Evolutionary conservation across 2,888 invertebrate genomes (phyloP).

Genomic region (Aporophyla nigra): DNA sequence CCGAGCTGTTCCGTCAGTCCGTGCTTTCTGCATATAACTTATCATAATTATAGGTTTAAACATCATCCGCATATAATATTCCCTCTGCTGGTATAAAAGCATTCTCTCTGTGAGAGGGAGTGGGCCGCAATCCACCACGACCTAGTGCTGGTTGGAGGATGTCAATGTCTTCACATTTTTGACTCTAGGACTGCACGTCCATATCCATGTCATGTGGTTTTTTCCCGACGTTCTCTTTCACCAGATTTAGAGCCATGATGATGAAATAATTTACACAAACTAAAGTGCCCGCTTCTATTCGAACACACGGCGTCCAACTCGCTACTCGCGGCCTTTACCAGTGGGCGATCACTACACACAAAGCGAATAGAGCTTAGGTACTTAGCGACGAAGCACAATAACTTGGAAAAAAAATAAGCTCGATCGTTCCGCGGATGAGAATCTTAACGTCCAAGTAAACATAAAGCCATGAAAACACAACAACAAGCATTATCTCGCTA

Average conservation of each 20-base stretch:
- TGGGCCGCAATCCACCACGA: neutral
- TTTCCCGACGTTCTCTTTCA: neutral
- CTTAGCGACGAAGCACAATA: neutral
- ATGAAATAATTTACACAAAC: neutral
- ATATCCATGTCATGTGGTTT: too few relatives aligned
- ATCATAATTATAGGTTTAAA: neutral
- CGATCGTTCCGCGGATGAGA: neutral
- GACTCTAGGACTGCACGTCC: neutral
- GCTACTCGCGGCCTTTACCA: neutral
- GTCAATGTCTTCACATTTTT: neutral
- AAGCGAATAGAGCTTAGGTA: neutral
- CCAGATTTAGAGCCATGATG: neutral
- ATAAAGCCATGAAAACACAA: slow-evolving; percentile 73
- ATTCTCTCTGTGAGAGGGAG: neutral
- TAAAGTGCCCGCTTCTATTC: neutral
- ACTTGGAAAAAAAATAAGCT: slow-evolving; percentile 4
- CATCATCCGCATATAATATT: neutral
- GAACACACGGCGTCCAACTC: neutral
- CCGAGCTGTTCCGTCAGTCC: too few relatives aligned
- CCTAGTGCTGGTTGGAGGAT: neutral
- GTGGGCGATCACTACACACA: neutral
- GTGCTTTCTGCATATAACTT: neutral
- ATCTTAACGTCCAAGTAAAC: slow-evolving; percentile 53
- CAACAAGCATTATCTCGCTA: slow-evolving; percentile 82
- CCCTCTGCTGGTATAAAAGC: neutral